These are phyloP conservation scores for Lampris megalopsis DNA, from an alignment of 2,113 vertebrate species.

Conservation along the genomic window DNA sequence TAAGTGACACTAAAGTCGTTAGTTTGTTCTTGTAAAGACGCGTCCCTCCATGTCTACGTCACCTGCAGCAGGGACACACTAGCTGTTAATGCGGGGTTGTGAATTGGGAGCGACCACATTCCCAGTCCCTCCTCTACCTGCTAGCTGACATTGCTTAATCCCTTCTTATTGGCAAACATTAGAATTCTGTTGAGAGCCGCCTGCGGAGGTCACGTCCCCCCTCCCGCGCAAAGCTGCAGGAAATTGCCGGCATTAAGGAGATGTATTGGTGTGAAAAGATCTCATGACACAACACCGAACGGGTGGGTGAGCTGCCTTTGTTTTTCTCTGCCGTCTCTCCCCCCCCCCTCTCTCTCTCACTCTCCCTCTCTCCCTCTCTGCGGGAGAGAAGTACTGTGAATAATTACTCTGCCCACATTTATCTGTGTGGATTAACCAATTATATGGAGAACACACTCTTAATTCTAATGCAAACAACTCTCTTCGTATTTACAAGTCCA, in stretches of 20 bases:
- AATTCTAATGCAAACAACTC: too few species aligned
- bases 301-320: constrained; percentile 45
- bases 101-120: constrained; percentile 36
- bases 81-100: constrained; percentile 9
- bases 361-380: not conserved
- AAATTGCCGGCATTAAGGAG: constrained; percentile 85
- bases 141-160: constrained; percentile 68
- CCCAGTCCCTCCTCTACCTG: constrained; percentile 35
- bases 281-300: constrained; percentile 75
- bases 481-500: too few species aligned
- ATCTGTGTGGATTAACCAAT: not conserved
- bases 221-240: constrained; percentile 82
- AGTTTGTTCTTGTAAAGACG: too few species aligned
- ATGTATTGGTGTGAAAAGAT: constrained; percentile 85
- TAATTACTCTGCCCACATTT: constrained; percentile 34
- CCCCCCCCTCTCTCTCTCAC: constrained; percentile 26
- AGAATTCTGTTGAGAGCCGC: constrained; percentile 73
- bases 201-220: constrained; percentile 77
- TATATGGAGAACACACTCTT: too few species aligned
- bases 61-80: not conserved
- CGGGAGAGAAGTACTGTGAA: not conserved
- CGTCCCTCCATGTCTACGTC: too few species aligned
- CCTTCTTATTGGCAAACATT: constrained; percentile 76
- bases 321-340: constrained; percentile 49
- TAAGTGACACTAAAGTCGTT: too few species aligned